phyloP scores from a whole-genome alignment of 2,888 invertebrate genomes.

The Glyphotaelius pellucidus region DNA sequence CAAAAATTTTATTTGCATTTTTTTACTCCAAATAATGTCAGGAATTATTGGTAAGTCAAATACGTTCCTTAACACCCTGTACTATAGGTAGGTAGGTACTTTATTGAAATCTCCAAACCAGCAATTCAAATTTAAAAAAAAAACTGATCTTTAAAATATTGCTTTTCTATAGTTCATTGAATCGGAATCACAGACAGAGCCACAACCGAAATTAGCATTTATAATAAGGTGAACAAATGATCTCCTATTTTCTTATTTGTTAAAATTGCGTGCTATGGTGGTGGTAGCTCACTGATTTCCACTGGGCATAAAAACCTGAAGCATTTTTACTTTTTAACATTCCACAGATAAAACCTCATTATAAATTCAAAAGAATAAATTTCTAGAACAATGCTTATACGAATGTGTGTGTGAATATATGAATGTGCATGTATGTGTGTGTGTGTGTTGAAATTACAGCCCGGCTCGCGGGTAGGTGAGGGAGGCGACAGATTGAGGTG shows the following conservation, averaged over 20 bases:
- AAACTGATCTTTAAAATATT: too few species aligned
- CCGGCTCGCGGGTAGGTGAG: conserved; percentile 44
- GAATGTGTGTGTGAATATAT: neutral
- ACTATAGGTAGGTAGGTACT: too few species aligned
- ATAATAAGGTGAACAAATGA: neutral
- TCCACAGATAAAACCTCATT: neutral
- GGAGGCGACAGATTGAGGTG: conserved; percentile 66
- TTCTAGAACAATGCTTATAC: neutral
- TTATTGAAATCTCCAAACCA: too few species aligned
- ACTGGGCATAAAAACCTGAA: neutral
- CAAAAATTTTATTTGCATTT: too few species aligned
- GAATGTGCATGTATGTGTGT: neutral
- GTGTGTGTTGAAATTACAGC: neutral
- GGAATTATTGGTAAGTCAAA: too few species aligned
- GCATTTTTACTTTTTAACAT: neutral
- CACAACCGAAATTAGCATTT: neutral
- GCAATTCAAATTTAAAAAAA: too few species aligned
- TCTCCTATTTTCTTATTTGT: neutral
- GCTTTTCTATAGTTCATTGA: too few species aligned
- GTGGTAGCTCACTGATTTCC: neutral
- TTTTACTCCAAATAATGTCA: too few species aligned
- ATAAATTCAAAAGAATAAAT: neutral
- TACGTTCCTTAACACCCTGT: too few species aligned
- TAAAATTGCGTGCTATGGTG: neutral
- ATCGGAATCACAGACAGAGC: too few species aligned